Conservation (phyloP, 1,140 invertebrate species). For the Drosophila orena region DNA sequence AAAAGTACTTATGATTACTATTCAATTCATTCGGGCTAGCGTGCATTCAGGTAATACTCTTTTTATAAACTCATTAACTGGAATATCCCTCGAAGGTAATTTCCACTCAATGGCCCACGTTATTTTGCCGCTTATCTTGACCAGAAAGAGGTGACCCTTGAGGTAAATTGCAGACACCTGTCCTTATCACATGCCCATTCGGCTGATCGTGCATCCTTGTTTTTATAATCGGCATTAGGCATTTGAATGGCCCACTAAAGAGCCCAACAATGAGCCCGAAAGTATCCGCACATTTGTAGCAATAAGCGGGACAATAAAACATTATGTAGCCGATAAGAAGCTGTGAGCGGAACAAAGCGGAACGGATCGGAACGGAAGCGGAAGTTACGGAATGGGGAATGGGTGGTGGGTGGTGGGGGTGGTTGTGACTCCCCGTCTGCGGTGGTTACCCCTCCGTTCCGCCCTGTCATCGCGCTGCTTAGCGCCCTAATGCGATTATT, state of each 20-base stretch:
- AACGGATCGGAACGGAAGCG: constrained; percentile 33
- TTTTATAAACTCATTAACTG: not conserved
- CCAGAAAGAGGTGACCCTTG: constrained; percentile 5
- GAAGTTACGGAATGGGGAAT: constrained; percentile 16
- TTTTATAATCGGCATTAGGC: constrained; percentile 33
- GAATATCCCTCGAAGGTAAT: not conserved
- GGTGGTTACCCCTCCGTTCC: constrained; percentile 15
- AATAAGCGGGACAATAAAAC: constrained; percentile 79
- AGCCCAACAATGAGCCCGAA: constrained; percentile 9
- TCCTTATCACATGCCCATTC: constrained; percentile 22
- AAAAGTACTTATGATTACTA: too few species aligned
- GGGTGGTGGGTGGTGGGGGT: not conserved
- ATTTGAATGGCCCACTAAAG: constrained; percentile 2
- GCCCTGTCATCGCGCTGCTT: constrained; percentile 72
- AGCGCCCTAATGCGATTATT: constrained; percentile 79
- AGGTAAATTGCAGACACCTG: constrained; percentile 22
- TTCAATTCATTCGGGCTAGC: too few species aligned
- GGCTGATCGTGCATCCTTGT: constrained; percentile 21
- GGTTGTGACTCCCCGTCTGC: constrained; percentile 11
- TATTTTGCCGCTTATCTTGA: constrained; percentile 17
- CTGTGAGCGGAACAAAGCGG: constrained; percentile 22
- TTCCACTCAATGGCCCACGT: constrained; percentile 1
- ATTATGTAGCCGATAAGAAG: constrained; percentile 68
- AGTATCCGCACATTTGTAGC: constrained; percentile 58
- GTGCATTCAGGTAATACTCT: not conserved